phyloP scores from a whole-genome alignment of 2,888 invertebrate species.

The Homarus gammarus region DNA sequence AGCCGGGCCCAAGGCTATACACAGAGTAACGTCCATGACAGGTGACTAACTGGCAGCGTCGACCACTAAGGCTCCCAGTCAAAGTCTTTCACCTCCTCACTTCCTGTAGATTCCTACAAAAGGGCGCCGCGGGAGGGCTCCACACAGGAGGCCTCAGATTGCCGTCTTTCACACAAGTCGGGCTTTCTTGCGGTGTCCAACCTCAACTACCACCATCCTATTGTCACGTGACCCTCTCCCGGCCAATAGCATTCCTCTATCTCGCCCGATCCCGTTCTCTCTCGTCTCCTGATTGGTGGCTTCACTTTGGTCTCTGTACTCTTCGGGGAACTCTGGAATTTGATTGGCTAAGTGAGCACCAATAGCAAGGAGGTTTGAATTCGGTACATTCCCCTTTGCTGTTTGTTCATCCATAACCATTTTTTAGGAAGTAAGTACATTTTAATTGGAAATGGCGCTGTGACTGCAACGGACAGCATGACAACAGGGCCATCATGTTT shows the following conservation, averaged over 20 bases:
- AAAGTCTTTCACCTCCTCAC: conserved; percentile 69
- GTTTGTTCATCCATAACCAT: conserved; percentile 66
- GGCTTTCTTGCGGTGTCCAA: conserved; percentile 30
- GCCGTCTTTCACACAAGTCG: conserved; percentile 53
- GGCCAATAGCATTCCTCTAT: conserved; percentile 64
- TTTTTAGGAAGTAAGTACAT: conserved; percentile 67
- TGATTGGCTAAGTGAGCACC: conserved; percentile 70
- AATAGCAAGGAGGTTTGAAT: conserved; percentile 70
- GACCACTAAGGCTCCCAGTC: conserved; percentile 72
- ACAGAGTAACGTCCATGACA: conserved; percentile 73
- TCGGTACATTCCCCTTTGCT: conserved; percentile 70
- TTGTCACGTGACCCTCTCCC: conserved; percentile 17
- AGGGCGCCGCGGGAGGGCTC: conserved; percentile 35
- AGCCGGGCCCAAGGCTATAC: conserved; percentile 70
- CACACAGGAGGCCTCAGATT: conserved; percentile 39
- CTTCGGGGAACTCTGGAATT: conserved; percentile 66
- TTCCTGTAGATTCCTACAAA: conserved; percentile 37
- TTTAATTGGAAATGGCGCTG: conserved; percentile 62
- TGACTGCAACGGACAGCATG: conserved; percentile 56
- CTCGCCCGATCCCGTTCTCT: conserved; percentile 65
- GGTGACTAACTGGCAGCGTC: conserved; percentile 73
- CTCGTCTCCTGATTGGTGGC: conserved; percentile 69
- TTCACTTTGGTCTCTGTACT: conserved; percentile 68
- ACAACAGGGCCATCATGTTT: conserved; percentile 65
- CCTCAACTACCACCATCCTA: conserved; percentile 18